Evolutionary conservation across 2,888 invertebrate genomes (phyloP).

Genomic region (Chrysomela aeneicollis): DNA sequence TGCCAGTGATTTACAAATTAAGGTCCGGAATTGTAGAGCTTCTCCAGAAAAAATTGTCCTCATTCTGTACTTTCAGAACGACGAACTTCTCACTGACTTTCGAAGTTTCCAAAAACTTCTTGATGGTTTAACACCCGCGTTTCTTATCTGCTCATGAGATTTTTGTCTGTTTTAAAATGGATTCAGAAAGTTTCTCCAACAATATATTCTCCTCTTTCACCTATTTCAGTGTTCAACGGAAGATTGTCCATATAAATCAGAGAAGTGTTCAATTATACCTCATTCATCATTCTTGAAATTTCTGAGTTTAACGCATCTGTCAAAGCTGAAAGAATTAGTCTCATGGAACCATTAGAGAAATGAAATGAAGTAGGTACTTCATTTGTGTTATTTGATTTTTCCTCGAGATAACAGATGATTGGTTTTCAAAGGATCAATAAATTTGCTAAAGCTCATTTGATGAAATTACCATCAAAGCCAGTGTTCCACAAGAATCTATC

Average conservation of each 20-base stretch:
- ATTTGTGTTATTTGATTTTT: no score
- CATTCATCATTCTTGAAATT: background rate
- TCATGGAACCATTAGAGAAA: no score
- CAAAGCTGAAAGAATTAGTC: no score
- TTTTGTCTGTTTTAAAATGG: constrained; percentile 8
- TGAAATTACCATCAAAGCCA: no score
- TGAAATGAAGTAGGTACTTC: no score
- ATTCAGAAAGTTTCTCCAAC: constrained; percentile 10
- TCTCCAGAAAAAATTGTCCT: constrained; percentile 14
- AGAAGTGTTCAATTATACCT: background rate
- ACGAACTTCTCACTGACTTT: constrained; percentile 8
- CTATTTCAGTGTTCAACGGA: background rate
- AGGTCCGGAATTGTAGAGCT: background rate
- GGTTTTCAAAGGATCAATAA: no score
- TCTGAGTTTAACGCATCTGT: no score
- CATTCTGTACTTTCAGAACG: background rate
- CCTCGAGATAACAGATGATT: no score
- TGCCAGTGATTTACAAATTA: background rate
- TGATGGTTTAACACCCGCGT: constrained; percentile 12
- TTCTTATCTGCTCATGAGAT: constrained; percentile 17
- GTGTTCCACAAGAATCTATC: no score
- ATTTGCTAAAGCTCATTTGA: no score
- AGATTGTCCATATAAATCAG: constrained; percentile 7
- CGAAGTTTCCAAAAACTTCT: constrained; percentile 14
- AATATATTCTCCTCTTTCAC: constrained; percentile 9